phyloP scores from a whole-genome alignment of 2,888 invertebrate species.

The Nineta flava region DNA sequence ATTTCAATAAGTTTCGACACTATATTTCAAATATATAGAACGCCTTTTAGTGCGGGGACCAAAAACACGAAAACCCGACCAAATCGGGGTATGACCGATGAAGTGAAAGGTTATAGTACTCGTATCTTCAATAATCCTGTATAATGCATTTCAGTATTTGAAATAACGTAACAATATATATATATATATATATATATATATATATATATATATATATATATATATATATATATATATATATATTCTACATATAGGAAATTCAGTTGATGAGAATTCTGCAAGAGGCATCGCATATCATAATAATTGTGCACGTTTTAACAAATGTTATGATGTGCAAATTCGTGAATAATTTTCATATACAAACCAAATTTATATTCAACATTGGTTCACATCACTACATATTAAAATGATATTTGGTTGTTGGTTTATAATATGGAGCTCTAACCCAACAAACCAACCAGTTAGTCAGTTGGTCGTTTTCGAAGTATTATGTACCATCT shows the following conservation, averaged over 20 bases:
- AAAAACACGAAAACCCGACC: no score
- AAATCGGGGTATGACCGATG: no score
- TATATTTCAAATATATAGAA: no score
- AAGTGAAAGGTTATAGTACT: no score
- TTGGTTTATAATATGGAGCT: neutral
- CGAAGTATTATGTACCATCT: neutral
- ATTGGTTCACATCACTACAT: neutral
- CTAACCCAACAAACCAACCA: neutral
- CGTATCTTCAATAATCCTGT: no score
- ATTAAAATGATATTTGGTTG: no score
- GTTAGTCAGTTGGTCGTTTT: no score
- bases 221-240: neutral
- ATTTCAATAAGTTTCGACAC: no score
- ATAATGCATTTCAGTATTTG: no score
- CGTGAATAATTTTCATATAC: constrained; percentile 7
- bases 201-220: neutral
- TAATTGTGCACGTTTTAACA: neutral
- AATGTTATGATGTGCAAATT: constrained; percentile 9
- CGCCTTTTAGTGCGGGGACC: no score
- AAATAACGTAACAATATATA: neutral
- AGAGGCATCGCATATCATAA: no score
- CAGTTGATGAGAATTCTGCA: no score
- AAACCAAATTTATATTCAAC: constrained; percentile 5
- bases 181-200: neutral
- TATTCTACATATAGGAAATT: neutral